Conservation (phyloP, 2,113 vertebrate species). For the Hydrochoerus hydrochaeris region DNA sequence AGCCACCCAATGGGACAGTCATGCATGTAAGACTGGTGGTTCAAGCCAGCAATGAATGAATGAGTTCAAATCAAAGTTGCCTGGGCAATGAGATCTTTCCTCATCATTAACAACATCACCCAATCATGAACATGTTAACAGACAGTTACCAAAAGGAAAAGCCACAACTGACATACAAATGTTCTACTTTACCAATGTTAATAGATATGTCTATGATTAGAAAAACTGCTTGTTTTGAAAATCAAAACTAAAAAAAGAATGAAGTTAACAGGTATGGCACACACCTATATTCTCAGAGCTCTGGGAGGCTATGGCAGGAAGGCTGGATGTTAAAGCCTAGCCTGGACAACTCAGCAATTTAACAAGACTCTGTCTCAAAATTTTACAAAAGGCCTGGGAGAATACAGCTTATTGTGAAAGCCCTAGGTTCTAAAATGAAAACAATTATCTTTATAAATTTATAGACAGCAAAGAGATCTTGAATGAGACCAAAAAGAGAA, state of each 20-base stretch:
- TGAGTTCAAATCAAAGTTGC: background rate
- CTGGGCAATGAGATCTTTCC: background rate
- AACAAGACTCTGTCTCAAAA: background rate
- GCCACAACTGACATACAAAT: background rate
- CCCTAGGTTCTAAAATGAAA: background rate
- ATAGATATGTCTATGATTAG: background rate
- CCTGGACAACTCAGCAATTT: background rate
- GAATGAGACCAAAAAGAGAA: background rate
- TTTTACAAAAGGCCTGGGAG: background rate
- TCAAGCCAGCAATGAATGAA: background rate
- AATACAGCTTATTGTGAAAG: background rate
- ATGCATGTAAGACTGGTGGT: background rate
- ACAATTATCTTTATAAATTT: background rate
- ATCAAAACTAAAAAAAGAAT: conserved; percentile 3
- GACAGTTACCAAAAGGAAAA: background rate
- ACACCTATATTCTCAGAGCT: background rate
- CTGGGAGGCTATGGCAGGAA: background rate
- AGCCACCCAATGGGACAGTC: background rate
- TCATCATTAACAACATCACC: background rate
- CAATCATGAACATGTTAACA: background rate
- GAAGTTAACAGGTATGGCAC: background rate
- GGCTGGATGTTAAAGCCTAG: background rate
- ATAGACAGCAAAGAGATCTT: background rate
- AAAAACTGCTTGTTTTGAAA: background rate
- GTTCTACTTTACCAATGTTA: conserved; percentile 20